These are phyloP conservation scores for Upupa epops DNA, from an alignment of 2,113 vertebrate genomes.

Conservation along the genomic window DNA sequence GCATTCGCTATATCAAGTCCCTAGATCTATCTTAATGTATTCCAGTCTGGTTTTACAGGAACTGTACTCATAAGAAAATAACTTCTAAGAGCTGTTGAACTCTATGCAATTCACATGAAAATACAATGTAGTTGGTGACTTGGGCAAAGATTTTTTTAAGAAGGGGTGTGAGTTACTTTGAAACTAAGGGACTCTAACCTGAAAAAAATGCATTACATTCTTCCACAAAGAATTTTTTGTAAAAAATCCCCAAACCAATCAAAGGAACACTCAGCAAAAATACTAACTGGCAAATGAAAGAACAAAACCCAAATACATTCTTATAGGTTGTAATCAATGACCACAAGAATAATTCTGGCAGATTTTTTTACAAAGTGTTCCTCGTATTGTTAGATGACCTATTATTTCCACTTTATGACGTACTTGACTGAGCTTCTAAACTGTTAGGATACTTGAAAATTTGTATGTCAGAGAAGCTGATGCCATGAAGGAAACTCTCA, in stretches of 20 bases:
- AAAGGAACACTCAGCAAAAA: neutral
- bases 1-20: neutral
- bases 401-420: neutral
- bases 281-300: neutral
- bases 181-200: neutral
- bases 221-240: too few relatives aligned
- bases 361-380: neutral
- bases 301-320: neutral
- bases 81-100: neutral
- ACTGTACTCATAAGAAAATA: neutral
- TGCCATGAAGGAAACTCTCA: neutral
- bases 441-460: neutral
- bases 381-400: neutral
- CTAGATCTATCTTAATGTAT: neutral
- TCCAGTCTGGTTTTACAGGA: neutral
- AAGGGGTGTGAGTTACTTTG: neutral
- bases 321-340: neutral
- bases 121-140: neutral
- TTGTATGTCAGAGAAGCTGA: neutral
- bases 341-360: neutral
- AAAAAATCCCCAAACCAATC: too few relatives aligned
- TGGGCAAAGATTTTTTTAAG: neutral
- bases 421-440: neutral
- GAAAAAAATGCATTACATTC: too few relatives aligned
- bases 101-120: neutral